A percentile compares a stretch with the other conserved stretches of the same genome.
phyloP scores from a whole-genome alignment of 2,797 vertebrate species.

The Coilia nasus region DNA sequence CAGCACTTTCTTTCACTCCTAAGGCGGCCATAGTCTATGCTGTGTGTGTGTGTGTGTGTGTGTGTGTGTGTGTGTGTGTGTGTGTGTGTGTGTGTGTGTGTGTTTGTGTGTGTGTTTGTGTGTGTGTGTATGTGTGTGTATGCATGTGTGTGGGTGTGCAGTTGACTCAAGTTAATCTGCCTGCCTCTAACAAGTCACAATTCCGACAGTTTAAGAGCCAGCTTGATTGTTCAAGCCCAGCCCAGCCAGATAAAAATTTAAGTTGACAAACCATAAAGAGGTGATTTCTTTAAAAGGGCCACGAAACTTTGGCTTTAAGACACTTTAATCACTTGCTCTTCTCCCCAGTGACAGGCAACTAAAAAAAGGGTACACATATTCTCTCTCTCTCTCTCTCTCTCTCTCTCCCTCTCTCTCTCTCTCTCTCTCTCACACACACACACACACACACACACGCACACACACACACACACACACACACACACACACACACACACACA shows the following conservation, averaged over 20 bases:
- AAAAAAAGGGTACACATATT: background rate
- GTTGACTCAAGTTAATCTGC: conserved; percentile 33
- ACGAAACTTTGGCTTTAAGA: conserved; percentile 28
- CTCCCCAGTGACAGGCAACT: background rate
- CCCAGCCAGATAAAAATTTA: conserved; percentile 31
- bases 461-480: too few species aligned
- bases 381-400: conserved; percentile 1
- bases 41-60: background rate
- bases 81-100: conserved; percentile 13
- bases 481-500: too few species aligned
- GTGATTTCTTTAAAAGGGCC: conserved; percentile 21
- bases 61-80: conserved; percentile 5
- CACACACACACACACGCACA: too few species aligned
- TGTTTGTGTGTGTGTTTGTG: background rate
- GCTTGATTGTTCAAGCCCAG: background rate
- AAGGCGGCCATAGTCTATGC: background rate
- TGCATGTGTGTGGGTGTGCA: background rate
- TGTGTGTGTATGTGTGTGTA: conserved; percentile 17
- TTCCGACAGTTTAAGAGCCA: conserved; percentile 33
- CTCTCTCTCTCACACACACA: too few species aligned
- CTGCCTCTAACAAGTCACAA: conserved; percentile 14
- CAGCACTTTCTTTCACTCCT: background rate
- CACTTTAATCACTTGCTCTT: background rate
- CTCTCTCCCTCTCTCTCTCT: background rate
- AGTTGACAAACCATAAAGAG: conserved; percentile 36